These are phyloP conservation scores for Hydra vulgaris DNA, from an alignment of 30 jellyfish, hydroid and myxozoan genomes.

Conservation along the genomic window DNA sequence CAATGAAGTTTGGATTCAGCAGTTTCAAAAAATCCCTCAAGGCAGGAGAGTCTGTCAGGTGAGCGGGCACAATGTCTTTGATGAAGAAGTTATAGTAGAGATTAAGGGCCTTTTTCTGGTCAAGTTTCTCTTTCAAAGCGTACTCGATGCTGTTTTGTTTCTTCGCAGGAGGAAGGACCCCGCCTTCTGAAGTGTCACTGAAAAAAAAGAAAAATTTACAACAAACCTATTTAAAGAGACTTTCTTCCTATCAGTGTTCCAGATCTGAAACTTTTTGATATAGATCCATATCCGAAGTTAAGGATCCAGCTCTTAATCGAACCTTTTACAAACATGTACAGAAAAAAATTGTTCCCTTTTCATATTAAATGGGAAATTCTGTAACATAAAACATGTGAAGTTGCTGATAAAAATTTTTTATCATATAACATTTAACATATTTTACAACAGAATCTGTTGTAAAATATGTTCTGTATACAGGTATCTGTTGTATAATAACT, in stretches of 20 bases:
- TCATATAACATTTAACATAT: not conserved
- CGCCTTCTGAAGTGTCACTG: not conserved
- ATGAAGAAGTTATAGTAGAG: slow-evolving; percentile 3
- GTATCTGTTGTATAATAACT: not conserved
- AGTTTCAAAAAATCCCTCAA: not conserved
- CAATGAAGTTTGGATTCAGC: slow-evolving; percentile 1
- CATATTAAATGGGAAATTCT: not conserved
- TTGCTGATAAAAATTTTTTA: not conserved
- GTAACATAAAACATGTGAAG: not conserved
- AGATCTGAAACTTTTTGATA: not conserved
- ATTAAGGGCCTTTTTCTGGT: not conserved
- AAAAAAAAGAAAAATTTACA: not conserved
- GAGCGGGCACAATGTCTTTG: slow-evolving; percentile 4
- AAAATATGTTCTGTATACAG: not conserved
- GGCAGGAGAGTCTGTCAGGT: slow-evolving; percentile 7
- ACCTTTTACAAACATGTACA: not conserved
- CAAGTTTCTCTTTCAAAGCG: not conserved
- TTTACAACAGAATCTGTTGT: not conserved
- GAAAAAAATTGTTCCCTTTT: not conserved
- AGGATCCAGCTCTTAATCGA: not conserved
- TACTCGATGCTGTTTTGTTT: not conserved
- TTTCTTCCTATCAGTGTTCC: not conserved
- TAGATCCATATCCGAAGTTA: not conserved
- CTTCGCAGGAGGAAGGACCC: not conserved
- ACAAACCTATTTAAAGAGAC: not conserved